Evolutionary conservation across 30 jellyfish, hydroid and myxozoan species (phyloP), one percentile per base, ranked within the genome.

Genomic region (Rhopilema esculentum): DNA sequence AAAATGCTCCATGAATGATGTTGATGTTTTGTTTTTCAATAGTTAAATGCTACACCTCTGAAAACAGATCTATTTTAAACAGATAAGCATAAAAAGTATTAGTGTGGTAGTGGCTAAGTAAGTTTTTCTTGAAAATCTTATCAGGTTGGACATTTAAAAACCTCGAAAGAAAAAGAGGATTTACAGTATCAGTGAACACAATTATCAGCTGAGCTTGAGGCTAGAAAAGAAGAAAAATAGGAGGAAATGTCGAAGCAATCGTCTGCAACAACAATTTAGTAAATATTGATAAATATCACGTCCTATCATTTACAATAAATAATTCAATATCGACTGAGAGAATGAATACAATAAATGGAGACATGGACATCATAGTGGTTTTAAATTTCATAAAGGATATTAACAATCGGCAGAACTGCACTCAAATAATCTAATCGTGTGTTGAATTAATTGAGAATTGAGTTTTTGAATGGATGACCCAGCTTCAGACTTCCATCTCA

Each of bases 381-480:
- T 85, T 85, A 75, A 76, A 85, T 85, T 85, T 85, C 88, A 85
- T 85, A 73, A 85, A 65, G 67, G 82, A 80, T 66, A 80, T 80
- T 80, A 80, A 80, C 90, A 64, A 80, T 80, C 76, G 72, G 52
- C 49, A 40, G 90, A 80, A 80, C n/a, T 80, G 62, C 81, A 71
- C 67, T 32, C 82, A 70, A 80, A 61, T 85, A 85, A 85, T 75
- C 76, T 28, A 75, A 85, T 85, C 81, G 33, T 28, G 86, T 85
- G 27, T 85, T 72, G 94, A 57, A 72, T 72, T 85, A 85, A 85
- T 75, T 85, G 88, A 30, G 77, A 72, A 30, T 74, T 79, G 68
- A 33, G 75, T 24, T 33, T 85, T 85, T 85, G 88, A 61, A 85
- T 29, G 79, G 94, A 85, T 85, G 94, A 85, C 94, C 94, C 84